Evolutionary conservation across 2,113 vertebrate genomes (phyloP).

Genomic region (Oryzias celebensis): DNA sequence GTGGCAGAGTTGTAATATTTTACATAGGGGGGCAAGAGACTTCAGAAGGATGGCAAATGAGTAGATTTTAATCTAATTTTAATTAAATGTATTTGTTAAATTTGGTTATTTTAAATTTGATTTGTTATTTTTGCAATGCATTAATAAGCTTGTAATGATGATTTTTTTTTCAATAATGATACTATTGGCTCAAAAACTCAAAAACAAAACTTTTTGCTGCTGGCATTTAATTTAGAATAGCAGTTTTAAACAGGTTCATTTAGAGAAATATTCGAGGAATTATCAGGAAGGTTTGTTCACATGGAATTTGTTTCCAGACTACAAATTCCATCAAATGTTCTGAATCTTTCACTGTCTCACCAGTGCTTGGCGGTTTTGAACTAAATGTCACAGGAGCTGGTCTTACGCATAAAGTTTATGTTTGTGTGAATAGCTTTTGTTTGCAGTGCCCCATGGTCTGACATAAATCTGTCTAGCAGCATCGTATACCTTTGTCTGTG

Average conservation of each 20-base stretch:
- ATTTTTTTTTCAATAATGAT: no score
- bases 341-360: background rate
- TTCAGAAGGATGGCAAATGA: no score
- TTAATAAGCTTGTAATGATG: no score
- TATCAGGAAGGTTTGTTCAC: background rate
- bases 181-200: no score
- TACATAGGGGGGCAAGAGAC: no score
- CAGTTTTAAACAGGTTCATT: background rate
- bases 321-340: background rate
- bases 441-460: background rate
- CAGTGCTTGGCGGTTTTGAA: background rate
- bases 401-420: slow-evolving; percentile 11
- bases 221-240: no score
- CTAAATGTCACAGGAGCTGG: background rate
- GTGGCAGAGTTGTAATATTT: no score
- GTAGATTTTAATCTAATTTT: no score
- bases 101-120: no score
- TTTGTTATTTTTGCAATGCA: no score
- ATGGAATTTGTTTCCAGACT: background rate
- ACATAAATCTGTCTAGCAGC: slow-evolving; percentile 8
- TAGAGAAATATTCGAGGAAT: background rate
- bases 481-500: background rate
- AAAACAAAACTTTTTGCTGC: no score
- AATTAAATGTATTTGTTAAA: no score
- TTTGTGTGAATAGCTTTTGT: slow-evolving; percentile 16